These are phyloP conservation scores for Pantherophis alleghaniensis DNA, from an alignment of 2,797 vertebrate species.

Conservation along the genomic window DNA sequence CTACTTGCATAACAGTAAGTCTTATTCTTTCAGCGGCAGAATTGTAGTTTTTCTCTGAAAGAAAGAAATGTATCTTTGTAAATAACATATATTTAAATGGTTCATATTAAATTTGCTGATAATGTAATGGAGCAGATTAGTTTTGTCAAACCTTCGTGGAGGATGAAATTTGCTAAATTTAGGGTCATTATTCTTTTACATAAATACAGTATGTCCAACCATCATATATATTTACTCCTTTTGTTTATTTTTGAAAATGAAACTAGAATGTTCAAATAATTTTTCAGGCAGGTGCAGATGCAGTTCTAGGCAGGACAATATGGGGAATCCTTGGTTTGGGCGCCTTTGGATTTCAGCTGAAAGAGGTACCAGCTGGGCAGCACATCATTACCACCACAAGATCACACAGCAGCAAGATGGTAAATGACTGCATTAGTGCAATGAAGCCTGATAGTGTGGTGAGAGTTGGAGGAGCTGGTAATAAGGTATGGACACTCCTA, in stretches of 20 bases:
- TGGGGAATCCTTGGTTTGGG: slow-evolving; percentile 93
- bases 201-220: not conserved
- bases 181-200: not conserved
- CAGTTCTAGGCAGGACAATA: slow-evolving; percentile 86
- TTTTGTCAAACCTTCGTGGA: not conserved
- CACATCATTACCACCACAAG: slow-evolving; percentile 89
- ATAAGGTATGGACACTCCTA: slow-evolving; percentile 80
- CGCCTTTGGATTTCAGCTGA: slow-evolving; percentile 90
- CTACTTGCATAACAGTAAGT: not conserved
- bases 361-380: slow-evolving; percentile 81
- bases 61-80: not conserved
- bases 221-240: too few species aligned
- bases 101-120: not conserved
- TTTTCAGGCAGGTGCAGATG: slow-evolving; percentile 79
- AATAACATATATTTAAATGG: not conserved
- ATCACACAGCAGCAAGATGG: slow-evolving; percentile 91
- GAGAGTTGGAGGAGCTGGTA: slow-evolving; percentile 93
- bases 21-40: not conserved
- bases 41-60: not conserved
- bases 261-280: not conserved
- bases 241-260: slow-evolving; percentile 4
- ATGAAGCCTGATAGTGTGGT: slow-evolving; percentile 89
- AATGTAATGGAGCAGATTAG: not conserved
- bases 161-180: not conserved
- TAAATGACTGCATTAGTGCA: slow-evolving; percentile 85